Evolutionary conservation across 2,888 invertebrate species (phyloP), one percentile per base, ranked within the genome.

Genomic region (Vesta saturnalis): DNA sequence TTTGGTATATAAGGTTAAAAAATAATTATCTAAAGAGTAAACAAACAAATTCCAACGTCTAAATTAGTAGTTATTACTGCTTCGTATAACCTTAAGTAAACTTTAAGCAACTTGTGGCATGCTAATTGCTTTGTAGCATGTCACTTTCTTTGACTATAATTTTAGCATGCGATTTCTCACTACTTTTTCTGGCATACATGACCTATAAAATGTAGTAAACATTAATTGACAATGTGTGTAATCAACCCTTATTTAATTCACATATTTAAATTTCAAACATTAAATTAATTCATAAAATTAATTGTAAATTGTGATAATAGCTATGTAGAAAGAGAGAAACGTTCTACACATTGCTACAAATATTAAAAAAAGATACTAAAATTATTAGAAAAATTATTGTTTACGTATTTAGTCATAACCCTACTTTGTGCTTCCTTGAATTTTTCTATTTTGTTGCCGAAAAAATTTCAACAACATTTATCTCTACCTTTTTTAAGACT

Each of bases 71-170:
- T 49, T 49, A 18, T 1, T 49, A n/a, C 39, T 39, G 47, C 18
- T 12, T 49, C 6, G 4, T n/a, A 49, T 49, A 49, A 49, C 47
- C 47, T 49, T 49, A 49, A 49, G 18, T 18, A 49, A 18, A 18
- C 47, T 49, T 49, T 49, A 18, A 18, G 47, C 47, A 49, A 49
- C 47, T 49, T 18, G 47, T 49, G 47, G 47, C 47, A 49, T 49
- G 47, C 47, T 49, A 49, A 49, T 49, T 49, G 47, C 47, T 2
- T 18, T 15, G 4, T 49, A 18, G 47, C 47, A 49, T 49, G 47
- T 49, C 18, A 49, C 47, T 15, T 18, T 49, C 18, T 18, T 15
- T 39, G 39, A n/a, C 39, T 39, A 12, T 39, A 39, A 39, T 15
- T 49, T 49, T 49, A 49, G 47, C 47, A 49, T 49, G 47, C 47